Conservation (phyloP, 1,140 invertebrate genomes). For the Philopotamus ludificatus region DNA sequence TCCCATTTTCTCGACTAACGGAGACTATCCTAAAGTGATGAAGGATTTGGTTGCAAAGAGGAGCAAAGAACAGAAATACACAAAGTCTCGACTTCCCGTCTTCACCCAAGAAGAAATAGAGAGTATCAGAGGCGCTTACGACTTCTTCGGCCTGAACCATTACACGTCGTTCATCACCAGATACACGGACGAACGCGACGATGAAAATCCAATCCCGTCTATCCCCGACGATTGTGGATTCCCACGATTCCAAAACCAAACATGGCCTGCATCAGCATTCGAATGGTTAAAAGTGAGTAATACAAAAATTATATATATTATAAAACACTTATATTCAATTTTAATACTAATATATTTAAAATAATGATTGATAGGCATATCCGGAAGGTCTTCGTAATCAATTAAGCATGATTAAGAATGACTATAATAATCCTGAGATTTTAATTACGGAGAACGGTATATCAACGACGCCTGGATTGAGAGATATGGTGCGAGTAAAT, state of each 20-base stretch:
- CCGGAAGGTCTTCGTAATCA: conserved; percentile 47
- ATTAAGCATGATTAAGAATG: conserved; percentile 59
- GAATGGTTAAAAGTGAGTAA: conserved; percentile 37
- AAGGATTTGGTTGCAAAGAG: conserved; percentile 44
- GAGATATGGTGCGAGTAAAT: conserved; percentile 56
- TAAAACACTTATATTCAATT: neutral
- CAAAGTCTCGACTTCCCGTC: conserved; percentile 44
- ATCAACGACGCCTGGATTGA: conserved; percentile 53
- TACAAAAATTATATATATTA: conserved; percentile 2
- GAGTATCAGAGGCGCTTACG: conserved; percentile 54
- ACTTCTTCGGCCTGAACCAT: conserved; percentile 46
- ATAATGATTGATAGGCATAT: conserved; percentile 43
- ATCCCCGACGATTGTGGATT: conserved; percentile 33
- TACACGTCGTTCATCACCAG: conserved; percentile 40
- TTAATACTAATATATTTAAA: neutral
- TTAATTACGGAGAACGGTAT: conserved; percentile 71
- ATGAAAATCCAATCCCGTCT: conserved; percentile 24
- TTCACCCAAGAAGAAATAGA: conserved; percentile 55
- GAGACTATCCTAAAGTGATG: conserved; percentile 47
- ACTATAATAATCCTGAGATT: conserved; percentile 61
- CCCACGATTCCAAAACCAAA: conserved; percentile 37
- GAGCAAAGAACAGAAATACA: conserved; percentile 46
- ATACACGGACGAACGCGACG: conserved; percentile 27
- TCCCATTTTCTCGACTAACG: conserved; percentile 44
- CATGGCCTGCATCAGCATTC: conserved; percentile 38